phyloP scores from a whole-genome alignment of 2,797 vertebrate species.

The Otus scops region DNA sequence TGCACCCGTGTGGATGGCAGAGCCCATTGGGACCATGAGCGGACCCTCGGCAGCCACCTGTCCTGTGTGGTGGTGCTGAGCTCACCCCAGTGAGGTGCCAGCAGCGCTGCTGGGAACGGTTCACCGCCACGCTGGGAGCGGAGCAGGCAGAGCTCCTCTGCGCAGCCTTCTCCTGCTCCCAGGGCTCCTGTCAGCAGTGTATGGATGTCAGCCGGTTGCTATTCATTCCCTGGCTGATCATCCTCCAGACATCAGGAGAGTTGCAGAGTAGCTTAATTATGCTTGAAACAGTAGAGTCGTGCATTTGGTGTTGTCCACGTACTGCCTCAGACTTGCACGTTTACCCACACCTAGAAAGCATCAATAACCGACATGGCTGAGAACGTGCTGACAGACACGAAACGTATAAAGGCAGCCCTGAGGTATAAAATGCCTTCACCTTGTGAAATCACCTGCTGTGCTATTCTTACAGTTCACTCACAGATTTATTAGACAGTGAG shows the following conservation, averaged over 20 bases:
- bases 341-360: background rate
- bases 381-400: background rate
- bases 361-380: background rate
- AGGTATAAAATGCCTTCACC: background rate
- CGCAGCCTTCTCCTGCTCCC: background rate
- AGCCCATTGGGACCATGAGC: background rate
- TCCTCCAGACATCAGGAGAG: background rate
- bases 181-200: background rate
- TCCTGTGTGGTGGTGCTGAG: background rate
- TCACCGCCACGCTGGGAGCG: background rate
- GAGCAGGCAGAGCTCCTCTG: background rate
- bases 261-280: background rate
- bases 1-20: background rate
- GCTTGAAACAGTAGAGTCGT: fast-evolving
- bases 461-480: background rate
- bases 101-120: fast-evolving
- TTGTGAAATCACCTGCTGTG: background rate
- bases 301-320: fast-evolving
- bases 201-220: background rate
- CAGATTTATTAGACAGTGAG: background rate
- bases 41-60: background rate
- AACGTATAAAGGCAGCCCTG: background rate
- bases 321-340: fast-evolving
- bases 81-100: background rate
- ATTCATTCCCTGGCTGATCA: background rate